phyloP scores from a whole-genome alignment of 2,797 vertebrate genomes.

The Tympanoctomys barrerae region DNA sequence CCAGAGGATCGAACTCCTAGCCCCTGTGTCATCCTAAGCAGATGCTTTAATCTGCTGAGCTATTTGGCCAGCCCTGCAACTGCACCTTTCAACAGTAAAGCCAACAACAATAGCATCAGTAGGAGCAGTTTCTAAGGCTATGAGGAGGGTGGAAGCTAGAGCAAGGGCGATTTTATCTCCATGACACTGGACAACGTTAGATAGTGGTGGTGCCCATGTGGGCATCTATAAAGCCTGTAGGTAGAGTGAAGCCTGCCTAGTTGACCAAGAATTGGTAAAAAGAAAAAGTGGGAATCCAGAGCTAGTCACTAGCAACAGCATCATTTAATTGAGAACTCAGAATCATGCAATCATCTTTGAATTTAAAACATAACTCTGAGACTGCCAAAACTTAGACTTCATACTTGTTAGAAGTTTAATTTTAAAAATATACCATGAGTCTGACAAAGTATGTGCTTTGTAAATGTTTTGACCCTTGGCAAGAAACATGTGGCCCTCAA shows the following conservation, averaged over 20 bases:
- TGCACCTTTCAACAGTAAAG: background rate
- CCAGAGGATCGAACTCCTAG: no score
- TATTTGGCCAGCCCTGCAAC: background rate
- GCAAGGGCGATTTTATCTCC: fast-evolving
- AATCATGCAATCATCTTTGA: no score
- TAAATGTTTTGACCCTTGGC: background rate
- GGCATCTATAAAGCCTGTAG: no score
- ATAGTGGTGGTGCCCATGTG: no score
- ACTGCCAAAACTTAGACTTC: background rate
- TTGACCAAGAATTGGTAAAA: background rate
- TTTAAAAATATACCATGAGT: background rate
- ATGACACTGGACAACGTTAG: no score
- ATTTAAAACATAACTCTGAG: background rate
- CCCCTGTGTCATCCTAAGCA: no score
- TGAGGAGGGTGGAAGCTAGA: fast-evolving
- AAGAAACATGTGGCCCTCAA: background rate
- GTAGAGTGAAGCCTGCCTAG: no score
- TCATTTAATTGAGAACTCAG: background rate
- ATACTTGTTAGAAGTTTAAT: background rate
- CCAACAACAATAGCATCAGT: background rate
- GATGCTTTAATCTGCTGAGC: no score
- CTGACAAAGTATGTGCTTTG: background rate
- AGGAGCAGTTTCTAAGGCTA: background rate
- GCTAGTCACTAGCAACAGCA: no score
- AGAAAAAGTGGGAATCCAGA: background rate